Evolutionary conservation across 2,888 invertebrate genomes (phyloP), one percentile per base, ranked within the genome.

Genomic region (Prionchulus punctatus): DNA sequence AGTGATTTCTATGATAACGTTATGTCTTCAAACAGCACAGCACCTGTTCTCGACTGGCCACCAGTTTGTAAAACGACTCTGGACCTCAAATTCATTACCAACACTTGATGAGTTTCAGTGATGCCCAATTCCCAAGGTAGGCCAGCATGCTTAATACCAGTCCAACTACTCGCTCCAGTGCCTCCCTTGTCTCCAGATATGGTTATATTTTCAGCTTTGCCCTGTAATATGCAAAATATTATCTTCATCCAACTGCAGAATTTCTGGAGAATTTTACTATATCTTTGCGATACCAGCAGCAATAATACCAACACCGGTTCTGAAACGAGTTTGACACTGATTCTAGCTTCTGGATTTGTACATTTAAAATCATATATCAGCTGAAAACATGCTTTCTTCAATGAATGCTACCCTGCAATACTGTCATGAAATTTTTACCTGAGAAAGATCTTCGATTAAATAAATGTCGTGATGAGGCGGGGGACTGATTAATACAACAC

Each of bases 401-500:
- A n/a, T n/a, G n/a, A n/a, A n/a, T n/a, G n/a, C n/a, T n/a, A n/a
- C n/a, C n/a, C n/a, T n/a, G n/a, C n/a, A n/a, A n/a, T n/a, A n/a
- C n/a, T n/a, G n/a, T n/a, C n/a, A n/a, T n/a, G n/a, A n/a, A n/a
- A n/a, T n/a, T n/a, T n/a, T n/a, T 61, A 76, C 77, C 73, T 98
- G 91, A 0, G 96, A 91, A 66, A 98, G 77, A 78, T 98, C 98
- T 75, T 98, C 98, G 71, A 98, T 98, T 53, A 92, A 94, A 76
- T 98, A 98, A 74, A 98, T 98, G 70, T 98, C 98, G 77, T 98
- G 98, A 76, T 98, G 98, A 1, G 98, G 98, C 12, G 98, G 96
- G 3, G 98, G 98, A 0, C 92, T 94, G 72, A 98, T 98, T 7
- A 98, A 78, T 3, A 96, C 96, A 12, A 98, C 98, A 2, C 92